Evolutionary conservation across 2,888 invertebrate species (phyloP).

Genomic region (Torymus auratus): DNA sequence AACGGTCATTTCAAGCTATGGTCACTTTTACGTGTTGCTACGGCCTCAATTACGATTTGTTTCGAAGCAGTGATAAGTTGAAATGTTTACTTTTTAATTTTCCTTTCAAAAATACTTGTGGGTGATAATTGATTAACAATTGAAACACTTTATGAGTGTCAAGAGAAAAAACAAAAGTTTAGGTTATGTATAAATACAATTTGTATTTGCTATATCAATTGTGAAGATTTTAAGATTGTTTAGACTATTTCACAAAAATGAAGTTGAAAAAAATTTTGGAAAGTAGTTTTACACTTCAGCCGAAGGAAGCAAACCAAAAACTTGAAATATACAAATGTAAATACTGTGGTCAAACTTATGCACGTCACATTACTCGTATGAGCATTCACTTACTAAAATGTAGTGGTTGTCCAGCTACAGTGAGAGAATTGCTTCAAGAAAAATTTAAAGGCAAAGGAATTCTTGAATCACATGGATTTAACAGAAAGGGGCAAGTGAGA

Average conservation of each 20-base stretch:
- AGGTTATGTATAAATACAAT: slow-evolving; percentile 21
- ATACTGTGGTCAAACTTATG: slow-evolving; percentile 57
- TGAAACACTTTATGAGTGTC: not conserved
- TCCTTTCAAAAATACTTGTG: slow-evolving; percentile 19
- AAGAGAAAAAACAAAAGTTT: not conserved
- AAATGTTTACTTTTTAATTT: slow-evolving; percentile 35
- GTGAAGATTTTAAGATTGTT: not conserved
- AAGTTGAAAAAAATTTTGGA: slow-evolving; percentile 58
- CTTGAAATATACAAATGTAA: slow-evolving; percentile 59
- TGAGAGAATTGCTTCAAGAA: slow-evolving; percentile 54
- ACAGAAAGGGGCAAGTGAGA: slow-evolving; percentile 57
- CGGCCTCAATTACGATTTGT: slow-evolving; percentile 47
- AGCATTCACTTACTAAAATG: slow-evolving; percentile 58
- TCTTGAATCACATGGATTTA: slow-evolving; percentile 53
- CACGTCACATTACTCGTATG: slow-evolving; percentile 57
- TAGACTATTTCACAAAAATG: slow-evolving; percentile 43
- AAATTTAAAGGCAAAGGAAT: slow-evolving; percentile 54
- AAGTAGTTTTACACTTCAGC: slow-evolving; percentile 52
- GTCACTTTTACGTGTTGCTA: slow-evolving; percentile 53
- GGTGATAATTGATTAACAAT: slow-evolving; percentile 46
- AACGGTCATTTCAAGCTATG: slow-evolving; percentile 56
- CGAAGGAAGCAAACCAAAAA: slow-evolving; percentile 57
- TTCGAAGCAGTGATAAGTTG: slow-evolving; percentile 43
- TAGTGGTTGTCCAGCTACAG: slow-evolving; percentile 50
- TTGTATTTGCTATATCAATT: slow-evolving; percentile 18